These are phyloP conservation scores for Zootoca vivipara DNA, from an alignment of 2,113 vertebrate genomes.

Conservation along the genomic window DNA sequence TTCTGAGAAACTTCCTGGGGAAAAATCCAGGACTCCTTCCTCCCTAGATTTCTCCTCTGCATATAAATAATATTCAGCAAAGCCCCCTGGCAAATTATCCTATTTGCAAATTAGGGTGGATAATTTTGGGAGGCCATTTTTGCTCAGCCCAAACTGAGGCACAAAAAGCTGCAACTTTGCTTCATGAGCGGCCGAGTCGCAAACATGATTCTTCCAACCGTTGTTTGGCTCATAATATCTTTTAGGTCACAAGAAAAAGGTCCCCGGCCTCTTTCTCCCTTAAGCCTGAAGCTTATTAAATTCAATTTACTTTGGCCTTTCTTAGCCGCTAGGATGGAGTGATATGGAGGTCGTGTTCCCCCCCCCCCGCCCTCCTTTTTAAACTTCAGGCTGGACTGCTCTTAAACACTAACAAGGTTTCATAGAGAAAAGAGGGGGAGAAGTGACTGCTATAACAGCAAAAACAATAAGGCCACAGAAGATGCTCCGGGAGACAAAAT, in stretches of 20 bases:
- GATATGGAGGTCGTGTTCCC: constrained; percentile 51
- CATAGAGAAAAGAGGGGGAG: not conserved
- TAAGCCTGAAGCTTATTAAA: constrained; percentile 57
- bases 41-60: not conserved
- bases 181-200: not conserved
- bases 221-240: not conserved
- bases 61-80: not conserved
- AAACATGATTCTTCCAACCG: not conserved
- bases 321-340: constrained; percentile 53
- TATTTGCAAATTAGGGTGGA: not conserved
- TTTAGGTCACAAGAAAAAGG: constrained; percentile 34
- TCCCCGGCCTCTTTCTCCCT: constrained; percentile 44
- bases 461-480: constrained; percentile 42
- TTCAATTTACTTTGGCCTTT: constrained; percentile 68
- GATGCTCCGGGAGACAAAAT: constrained; percentile 35
- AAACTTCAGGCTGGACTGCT: constrained; percentile 35
- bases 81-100: not conserved
- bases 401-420: constrained; percentile 57
- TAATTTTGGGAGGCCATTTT: not conserved
- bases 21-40: not conserved
- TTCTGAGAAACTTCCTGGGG: not conserved
- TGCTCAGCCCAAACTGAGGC: not conserved
- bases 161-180: not conserved
- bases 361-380: not conserved
- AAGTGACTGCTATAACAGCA: not conserved